Percentiles rank a stretch among this genome's conserved stretches.
Evolutionary conservation across 1,140 invertebrate genomes (phyloP).

Genomic region (Tigriopus japonicus): DNA sequence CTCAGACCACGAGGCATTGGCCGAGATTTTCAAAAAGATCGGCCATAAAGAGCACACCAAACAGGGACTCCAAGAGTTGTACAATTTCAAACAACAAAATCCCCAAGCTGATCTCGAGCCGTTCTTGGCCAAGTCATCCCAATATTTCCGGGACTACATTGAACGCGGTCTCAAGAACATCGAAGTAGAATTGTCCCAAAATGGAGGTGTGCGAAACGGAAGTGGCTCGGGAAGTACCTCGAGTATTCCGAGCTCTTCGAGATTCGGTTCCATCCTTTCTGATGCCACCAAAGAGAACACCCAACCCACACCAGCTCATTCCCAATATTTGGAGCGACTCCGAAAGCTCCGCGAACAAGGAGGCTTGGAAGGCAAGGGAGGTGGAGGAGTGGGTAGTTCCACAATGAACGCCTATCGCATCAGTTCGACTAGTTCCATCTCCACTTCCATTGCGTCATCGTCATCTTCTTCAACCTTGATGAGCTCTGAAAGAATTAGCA

Average conservation of each 20-base stretch:
- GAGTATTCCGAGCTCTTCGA: too few species aligned
- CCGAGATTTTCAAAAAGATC: conserved; percentile 79
- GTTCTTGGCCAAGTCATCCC: conserved; percentile 66
- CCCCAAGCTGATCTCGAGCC: conserved; percentile 79
- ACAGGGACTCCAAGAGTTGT: conserved; percentile 65
- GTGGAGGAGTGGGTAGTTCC: neutral
- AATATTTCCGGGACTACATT: conserved; percentile 81
- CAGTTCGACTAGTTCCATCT: neutral
- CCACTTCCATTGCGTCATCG: neutral
- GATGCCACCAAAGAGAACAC: neutral
- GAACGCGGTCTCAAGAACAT: conserved; percentile 64
- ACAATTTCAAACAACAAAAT: conserved; percentile 71
- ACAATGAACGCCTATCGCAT: neutral
- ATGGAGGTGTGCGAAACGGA: neutral
- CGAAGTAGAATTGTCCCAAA: conserved; percentile 31
- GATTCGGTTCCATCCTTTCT: neutral
- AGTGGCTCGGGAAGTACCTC: too few species aligned
- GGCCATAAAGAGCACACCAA: conserved; percentile 68
- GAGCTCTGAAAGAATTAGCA: neutral
- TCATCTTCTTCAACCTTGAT: neutral
- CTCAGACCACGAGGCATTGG: conserved; percentile 56
- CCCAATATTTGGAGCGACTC: neutral
- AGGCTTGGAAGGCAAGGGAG: neutral
- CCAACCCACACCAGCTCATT: neutral
- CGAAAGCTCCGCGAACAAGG: neutral